phyloP scores from a whole-genome alignment of 2,113 vertebrate genomes.

The Oryzias woworae region DNA sequence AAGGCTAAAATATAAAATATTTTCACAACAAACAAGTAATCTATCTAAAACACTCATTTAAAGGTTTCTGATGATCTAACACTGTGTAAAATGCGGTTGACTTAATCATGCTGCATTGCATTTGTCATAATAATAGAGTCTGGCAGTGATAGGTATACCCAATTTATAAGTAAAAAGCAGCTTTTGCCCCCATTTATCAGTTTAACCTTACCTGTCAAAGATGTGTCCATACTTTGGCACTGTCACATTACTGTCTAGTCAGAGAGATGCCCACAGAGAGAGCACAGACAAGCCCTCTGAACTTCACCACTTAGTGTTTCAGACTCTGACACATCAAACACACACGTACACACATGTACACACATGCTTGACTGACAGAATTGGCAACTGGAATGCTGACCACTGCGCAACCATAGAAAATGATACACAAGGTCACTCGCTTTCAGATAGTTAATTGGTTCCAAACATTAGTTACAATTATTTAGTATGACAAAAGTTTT shows the following conservation, averaged over 20 bases:
- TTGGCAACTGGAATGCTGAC: slow-evolving; percentile 56
- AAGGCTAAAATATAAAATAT: too few relatives aligned
- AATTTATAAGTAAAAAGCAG: slow-evolving; percentile 29
- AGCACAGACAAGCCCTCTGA: slow-evolving; percentile 76
- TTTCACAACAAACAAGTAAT: too few relatives aligned
- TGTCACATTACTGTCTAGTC: slow-evolving; percentile 64
- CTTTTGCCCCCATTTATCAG: slow-evolving; percentile 44
- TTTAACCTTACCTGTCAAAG: slow-evolving; percentile 56
- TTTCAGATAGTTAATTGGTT: not conserved
- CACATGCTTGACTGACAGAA: slow-evolving; percentile 36
- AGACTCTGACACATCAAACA: slow-evolving; percentile 65
- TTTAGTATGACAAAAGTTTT: too few relatives aligned
- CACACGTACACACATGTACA: slow-evolving; percentile 9
- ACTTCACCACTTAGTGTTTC: slow-evolving; percentile 64
- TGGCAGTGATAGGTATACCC: slow-evolving; percentile 19
- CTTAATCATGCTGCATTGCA: slow-evolving; percentile 7
- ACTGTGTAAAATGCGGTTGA: not conserved
- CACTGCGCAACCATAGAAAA: slow-evolving; percentile 36
- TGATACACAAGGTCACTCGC: slow-evolving; percentile 44
- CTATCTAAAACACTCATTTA: not conserved
- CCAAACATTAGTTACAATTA: too few relatives aligned
- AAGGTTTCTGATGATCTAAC: slow-evolving; percentile 1
- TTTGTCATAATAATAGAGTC: slow-evolving; percentile 7
- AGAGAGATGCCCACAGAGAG: slow-evolving; percentile 60
- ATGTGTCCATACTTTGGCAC: slow-evolving; percentile 43